Evolutionary conservation across 23 tunicate genomes (phyloP).

Genomic region (Ciona savignyi): DNA sequence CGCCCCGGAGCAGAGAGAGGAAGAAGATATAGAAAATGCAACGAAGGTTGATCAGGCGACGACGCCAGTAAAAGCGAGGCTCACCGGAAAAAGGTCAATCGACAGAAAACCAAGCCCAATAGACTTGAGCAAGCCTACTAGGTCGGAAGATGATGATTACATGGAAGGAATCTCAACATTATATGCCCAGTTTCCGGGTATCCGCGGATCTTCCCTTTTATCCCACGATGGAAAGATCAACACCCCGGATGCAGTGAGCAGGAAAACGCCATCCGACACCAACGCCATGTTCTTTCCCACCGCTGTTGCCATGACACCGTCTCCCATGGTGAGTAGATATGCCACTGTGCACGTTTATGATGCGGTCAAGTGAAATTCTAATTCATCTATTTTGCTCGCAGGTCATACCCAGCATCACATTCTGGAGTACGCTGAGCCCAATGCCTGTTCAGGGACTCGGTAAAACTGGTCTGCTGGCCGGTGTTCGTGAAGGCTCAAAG

Average conservation of each 20-base stretch:
- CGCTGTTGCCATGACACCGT: constrained; percentile 59
- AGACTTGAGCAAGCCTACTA: constrained; percentile 63
- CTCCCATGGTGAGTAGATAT: constrained; percentile 59
- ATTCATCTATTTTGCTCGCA: constrained; percentile 9
- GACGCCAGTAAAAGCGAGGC: neutral
- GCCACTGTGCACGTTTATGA: neutral
- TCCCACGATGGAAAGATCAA: constrained; percentile 58
- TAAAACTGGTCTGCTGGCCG: constrained; percentile 2
- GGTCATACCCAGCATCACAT: constrained; percentile 97
- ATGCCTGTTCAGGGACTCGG: constrained; percentile 17
- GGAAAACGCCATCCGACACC: constrained; percentile 77
- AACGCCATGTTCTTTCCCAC: constrained; percentile 50
- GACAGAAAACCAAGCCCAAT: constrained; percentile 83
- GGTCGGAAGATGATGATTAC: constrained; percentile 35
- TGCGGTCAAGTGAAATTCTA: neutral
- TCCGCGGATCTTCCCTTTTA: constrained; percentile 14
- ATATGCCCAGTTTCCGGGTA: constrained; percentile 30
- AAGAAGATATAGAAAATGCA: neutral
- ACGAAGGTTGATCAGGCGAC: neutral
- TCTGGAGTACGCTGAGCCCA: constrained; percentile 91
- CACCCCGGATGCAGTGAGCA: constrained; percentile 72
- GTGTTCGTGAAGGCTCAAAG: constrained; percentile 23
- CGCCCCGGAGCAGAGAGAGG: constrained; percentile 22
- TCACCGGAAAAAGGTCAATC: constrained; percentile 52
- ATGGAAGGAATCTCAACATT: constrained; percentile 17